Base-by-base conservation (phyloP, 2,888 invertebrate species). In the Pammene aurita region DNA sequence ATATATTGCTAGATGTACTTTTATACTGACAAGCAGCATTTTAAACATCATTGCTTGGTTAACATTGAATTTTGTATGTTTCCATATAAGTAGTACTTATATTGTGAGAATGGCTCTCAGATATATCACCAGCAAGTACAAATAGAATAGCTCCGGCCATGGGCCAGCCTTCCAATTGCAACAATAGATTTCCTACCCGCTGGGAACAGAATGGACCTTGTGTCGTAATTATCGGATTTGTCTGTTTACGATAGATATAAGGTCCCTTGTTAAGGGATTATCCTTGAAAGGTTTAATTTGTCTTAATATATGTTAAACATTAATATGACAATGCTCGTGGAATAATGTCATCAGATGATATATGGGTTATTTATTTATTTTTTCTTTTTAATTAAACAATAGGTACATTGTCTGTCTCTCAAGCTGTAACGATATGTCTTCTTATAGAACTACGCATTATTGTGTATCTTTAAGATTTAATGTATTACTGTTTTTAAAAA, bases 171-270 rank as follows among this genome's bases (percentile, higher is more conserved):
- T 58, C 52, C 34, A n/a, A 16, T 10, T 16, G 5, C 35, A 68
- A 68, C 68, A 68, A 68, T 68, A 34, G 68, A 16, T 58, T 64
- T 68, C 58, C 52, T 68, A 68, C 64, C 66, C 62, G 42, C 18
- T 68, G 68, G 68, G 64, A 68, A 68, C 58, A 16, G 44, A 60
- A 41, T 16, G 26, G 52, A 58, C 68, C 68, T 68, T 68, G 68
- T 57, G 57, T 13, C 41, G 34, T 46, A 50, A 56, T 67, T 54
- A 50, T 35, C 42, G 60, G 60, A 54, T 63, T 62, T 56, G 56
- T 67, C 41, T 50, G 48, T 61, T 41, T 62, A 41, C 38, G 26
- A 26, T 35, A 46, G 41, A 57, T 66, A 66, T 38, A 50, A 9
- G 50, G 9, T 50, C 10, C 13, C 62, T 62, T 48, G 35, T 60